Percentiles rank a stretch among this genome's conserved stretches.
Conservation (phyloP, 1,140 invertebrate species). For the Calephelis virginiensis region DNA sequence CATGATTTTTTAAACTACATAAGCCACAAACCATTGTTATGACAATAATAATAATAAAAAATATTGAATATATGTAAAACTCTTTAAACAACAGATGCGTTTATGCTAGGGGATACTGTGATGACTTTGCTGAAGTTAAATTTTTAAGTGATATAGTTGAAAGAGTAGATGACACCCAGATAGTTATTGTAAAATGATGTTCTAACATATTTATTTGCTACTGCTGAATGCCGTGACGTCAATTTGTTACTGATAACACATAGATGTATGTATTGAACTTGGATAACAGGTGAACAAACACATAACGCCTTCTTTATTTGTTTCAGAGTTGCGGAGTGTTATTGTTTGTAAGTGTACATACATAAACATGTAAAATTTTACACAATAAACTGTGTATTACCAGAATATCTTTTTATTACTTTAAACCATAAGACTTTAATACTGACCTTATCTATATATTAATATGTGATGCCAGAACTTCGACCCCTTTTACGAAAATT, state of each 20-base stretch:
- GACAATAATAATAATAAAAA: no score
- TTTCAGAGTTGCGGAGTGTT: slow-evolving; percentile 64
- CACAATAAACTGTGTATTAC: slow-evolving; percentile 67
- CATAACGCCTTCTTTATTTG: slow-evolving; percentile 38
- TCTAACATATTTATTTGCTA: slow-evolving; percentile 65
- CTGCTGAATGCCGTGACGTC: slow-evolving; percentile 72
- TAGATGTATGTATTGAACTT: background rate
- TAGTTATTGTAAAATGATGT: slow-evolving; percentile 56
- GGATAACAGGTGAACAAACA: slow-evolving; percentile 8
- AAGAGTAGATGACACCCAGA: background rate
- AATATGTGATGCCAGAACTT: no score
- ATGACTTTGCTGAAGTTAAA: no score
- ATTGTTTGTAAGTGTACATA: slow-evolving; percentile 69
- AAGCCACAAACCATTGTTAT: no score
- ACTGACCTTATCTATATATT: no score
- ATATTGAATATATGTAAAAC: no score
- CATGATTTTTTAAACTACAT: no score
- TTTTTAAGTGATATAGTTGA: no score
- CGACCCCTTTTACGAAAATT: no score
- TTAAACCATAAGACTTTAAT: no score
- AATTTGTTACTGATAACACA: slow-evolving; percentile 46
- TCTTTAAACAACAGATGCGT: no score
- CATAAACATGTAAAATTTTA: slow-evolving; percentile 60
- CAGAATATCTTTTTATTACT: slow-evolving; percentile 7
- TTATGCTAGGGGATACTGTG: no score